Evolutionary conservation across 1,140 invertebrate genomes (phyloP).

Genomic region (Anastatus disparis): DNA sequence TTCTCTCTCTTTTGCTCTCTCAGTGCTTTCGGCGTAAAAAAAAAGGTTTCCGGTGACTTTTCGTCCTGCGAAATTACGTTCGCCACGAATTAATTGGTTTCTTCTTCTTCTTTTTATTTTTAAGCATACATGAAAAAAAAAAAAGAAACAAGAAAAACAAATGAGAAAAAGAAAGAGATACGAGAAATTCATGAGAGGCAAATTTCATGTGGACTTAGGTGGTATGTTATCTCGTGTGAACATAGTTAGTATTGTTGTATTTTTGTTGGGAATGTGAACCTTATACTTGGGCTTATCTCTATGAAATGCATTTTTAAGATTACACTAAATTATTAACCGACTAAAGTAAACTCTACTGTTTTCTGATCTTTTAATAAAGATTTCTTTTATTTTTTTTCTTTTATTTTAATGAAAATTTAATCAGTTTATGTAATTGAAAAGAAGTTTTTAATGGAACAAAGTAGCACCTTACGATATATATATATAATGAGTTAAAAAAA

Average conservation of each 20-base stretch:
- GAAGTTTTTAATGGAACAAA: background rate
- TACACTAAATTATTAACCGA: too few relatives aligned
- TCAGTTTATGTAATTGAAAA: background rate
- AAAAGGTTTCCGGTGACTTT: constrained; percentile 32
- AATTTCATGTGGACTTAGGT: background rate
- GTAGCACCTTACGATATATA: background rate
- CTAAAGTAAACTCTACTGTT: too few relatives aligned
- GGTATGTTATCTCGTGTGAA: constrained; percentile 1
- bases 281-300: background rate
- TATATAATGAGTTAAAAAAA: background rate
- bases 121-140: too few relatives aligned
- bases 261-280: background rate
- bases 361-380: too few relatives aligned
- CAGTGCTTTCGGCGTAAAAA: constrained; percentile 28
- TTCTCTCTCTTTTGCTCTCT: too few relatives aligned
- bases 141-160: background rate
- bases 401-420: too few relatives aligned
- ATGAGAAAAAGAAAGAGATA: background rate
- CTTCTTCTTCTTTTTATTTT: too few relatives aligned
- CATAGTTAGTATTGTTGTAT: background rate
- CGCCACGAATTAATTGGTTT: background rate
- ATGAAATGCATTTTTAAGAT: background rate
- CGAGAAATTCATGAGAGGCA: background rate
- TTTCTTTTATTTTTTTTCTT: too few relatives aligned
- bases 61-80: constrained; percentile 14